These are phyloP conservation scores for Mionectes olivaceus DNA, from an alignment of 2,797 vertebrate species.

Conservation along the genomic window DNA sequence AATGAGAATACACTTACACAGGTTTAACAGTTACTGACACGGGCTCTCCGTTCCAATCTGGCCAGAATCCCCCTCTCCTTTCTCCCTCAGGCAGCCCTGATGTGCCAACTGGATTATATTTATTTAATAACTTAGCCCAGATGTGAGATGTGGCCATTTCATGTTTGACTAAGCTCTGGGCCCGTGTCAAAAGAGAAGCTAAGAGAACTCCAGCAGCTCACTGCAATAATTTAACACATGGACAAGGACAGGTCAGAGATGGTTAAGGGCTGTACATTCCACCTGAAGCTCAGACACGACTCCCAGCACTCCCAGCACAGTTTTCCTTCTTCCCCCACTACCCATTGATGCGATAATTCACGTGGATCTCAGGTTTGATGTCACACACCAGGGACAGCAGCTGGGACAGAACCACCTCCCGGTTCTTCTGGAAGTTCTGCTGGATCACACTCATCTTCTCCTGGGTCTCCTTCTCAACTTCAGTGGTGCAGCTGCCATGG, in stretches of 20 bases:
- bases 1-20: neutral
- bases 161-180: slow-evolving; percentile 22
- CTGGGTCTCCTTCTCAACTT: slow-evolving; percentile 83
- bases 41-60: neutral
- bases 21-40: neutral
- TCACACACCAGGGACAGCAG: slow-evolving; percentile 81
- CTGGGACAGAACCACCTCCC: slow-evolving; percentile 79
- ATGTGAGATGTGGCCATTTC: neutral
- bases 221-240: slow-evolving; percentile 69
- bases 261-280: slow-evolving; percentile 35
- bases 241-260: slow-evolving; percentile 2
- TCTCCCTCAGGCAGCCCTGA: neutral
- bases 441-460: slow-evolving; percentile 82
- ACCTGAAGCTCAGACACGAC: neutral
- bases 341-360: slow-evolving; percentile 82
- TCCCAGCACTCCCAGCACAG: neutral
- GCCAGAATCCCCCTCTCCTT: neutral
- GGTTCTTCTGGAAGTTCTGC: slow-evolving; percentile 80
- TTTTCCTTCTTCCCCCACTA: slow-evolving; percentile 36
- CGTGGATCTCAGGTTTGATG: slow-evolving; percentile 83
- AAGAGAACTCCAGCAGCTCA: slow-evolving; percentile 16
- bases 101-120: neutral
- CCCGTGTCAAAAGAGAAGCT: neutral
- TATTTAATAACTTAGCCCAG: slow-evolving; percentile 1
- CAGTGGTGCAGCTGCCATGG: slow-evolving; percentile 81